These are phyloP conservation scores for Aplysina aerophoba DNA, from an alignment of 37 sponge, comb jelly and placozoan species.

Conservation along the genomic window DNA sequence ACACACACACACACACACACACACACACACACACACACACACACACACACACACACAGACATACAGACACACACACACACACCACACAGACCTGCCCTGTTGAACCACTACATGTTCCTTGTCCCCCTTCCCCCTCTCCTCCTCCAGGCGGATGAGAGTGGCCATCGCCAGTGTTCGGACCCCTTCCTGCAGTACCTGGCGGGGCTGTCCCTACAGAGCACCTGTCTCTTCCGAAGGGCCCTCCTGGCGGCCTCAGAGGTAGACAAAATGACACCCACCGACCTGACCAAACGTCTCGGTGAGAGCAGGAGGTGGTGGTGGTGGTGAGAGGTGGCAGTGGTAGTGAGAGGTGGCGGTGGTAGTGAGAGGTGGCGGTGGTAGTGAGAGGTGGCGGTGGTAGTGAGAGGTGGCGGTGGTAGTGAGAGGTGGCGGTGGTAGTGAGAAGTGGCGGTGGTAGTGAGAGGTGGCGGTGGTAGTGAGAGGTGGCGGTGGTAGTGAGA, in stretches of 20 bases:
- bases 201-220: slow-evolving; percentile 52
- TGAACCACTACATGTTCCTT: background rate
- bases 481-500: too few relatives aligned
- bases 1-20: slow-evolving; percentile 19
- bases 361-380: slow-evolving; percentile 39
- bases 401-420: too few relatives aligned
- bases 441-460: slow-evolving; percentile 42
- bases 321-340: too few relatives aligned
- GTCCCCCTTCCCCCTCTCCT: background rate
- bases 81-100: background rate
- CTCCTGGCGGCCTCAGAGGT: slow-evolving; percentile 67
- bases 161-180: slow-evolving; percentile 45
- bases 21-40: slow-evolving; percentile 44
- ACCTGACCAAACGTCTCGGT: slow-evolving; percentile 70
- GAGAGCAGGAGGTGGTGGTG: background rate
- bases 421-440: too few relatives aligned
- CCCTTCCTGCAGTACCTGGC: slow-evolving; percentile 60
- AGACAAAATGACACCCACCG: slow-evolving; percentile 31
- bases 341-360: too few relatives aligned
- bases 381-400: too few relatives aligned
- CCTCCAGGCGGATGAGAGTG: background rate
- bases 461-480: too few relatives aligned
- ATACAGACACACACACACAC: slow-evolving; percentile 66
- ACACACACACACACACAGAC: slow-evolving; percentile 56
- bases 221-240: slow-evolving; percentile 83